phyloP scores from a whole-genome alignment of 2,113 vertebrate genomes.

The Bubo blakistoni region DNA sequence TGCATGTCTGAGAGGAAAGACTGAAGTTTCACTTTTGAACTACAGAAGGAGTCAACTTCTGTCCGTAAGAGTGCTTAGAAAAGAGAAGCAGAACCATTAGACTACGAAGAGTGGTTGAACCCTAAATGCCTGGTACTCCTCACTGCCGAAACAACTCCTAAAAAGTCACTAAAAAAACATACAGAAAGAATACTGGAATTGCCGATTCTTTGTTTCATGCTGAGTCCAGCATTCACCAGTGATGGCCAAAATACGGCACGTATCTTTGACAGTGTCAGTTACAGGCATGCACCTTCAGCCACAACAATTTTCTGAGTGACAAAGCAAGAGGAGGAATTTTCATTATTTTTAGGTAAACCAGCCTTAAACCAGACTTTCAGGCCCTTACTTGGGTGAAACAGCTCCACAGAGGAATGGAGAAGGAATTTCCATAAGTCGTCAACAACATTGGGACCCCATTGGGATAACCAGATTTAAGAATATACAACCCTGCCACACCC shows the following conservation, averaged over 20 bases:
- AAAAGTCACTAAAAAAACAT: background rate
- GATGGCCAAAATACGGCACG: rapidly evolving
- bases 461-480: background rate
- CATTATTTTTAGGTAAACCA: background rate
- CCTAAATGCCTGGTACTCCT: background rate
- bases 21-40: background rate
- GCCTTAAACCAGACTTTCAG: background rate
- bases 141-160: background rate
- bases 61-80: background rate
- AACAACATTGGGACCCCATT: background rate
- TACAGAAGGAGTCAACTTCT: background rate
- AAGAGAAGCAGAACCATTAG: background rate
- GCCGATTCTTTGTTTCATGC: background rate
- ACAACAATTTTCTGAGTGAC: background rate
- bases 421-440: background rate
- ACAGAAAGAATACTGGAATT: background rate
- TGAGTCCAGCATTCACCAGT: background rate
- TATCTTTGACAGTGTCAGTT: background rate
- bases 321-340: background rate
- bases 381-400: background rate
- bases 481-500: background rate
- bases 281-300: background rate
- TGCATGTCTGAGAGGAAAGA: background rate
- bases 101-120: background rate
- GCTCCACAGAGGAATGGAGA: background rate